Evolutionary conservation across 2,113 vertebrate genomes (phyloP).

Genomic region (Chinchilla lanigera): DNA sequence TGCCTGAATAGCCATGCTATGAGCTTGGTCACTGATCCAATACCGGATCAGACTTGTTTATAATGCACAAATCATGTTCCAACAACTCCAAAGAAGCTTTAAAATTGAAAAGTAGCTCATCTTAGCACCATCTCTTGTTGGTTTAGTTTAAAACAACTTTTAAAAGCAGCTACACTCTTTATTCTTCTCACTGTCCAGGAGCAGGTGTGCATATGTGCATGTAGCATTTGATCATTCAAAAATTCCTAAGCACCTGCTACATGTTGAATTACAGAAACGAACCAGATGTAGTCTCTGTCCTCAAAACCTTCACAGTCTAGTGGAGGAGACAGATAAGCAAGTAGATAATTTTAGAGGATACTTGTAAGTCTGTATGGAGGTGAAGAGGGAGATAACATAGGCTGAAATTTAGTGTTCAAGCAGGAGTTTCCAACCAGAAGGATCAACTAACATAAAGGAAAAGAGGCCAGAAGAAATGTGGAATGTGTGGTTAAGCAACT

Average conservation of each 20-base stretch:
- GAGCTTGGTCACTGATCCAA: not conserved
- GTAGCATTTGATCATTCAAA: not conserved
- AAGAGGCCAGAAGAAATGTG: not conserved
- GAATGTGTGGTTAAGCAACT: fast-evolving
- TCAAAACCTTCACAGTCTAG: not conserved
- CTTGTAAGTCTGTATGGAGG: not conserved
- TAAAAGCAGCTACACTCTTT: not conserved
- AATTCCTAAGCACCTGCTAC: not conserved
- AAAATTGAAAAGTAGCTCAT: not conserved
- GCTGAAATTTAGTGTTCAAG: not conserved
- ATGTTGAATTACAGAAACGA: not conserved
- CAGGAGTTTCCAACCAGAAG: not conserved
- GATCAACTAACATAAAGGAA: not conserved
- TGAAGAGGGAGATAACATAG: not conserved
- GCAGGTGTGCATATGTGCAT: fast-evolving
- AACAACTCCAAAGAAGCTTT: not conserved
- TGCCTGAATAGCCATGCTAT: not conserved
- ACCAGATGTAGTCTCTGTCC: not conserved
- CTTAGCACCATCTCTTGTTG: not conserved
- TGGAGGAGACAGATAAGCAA: too few relatives aligned
- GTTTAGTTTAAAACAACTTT: not conserved
- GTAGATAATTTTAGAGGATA: too few relatives aligned
- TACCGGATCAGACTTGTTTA: not conserved
- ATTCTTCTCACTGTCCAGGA: not conserved
- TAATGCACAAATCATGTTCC: not conserved